These are phyloP conservation scores for Panagrolaimus sp. DNA, from an alignment of 1,140 invertebrate genomes.

Conservation along the genomic window DNA sequence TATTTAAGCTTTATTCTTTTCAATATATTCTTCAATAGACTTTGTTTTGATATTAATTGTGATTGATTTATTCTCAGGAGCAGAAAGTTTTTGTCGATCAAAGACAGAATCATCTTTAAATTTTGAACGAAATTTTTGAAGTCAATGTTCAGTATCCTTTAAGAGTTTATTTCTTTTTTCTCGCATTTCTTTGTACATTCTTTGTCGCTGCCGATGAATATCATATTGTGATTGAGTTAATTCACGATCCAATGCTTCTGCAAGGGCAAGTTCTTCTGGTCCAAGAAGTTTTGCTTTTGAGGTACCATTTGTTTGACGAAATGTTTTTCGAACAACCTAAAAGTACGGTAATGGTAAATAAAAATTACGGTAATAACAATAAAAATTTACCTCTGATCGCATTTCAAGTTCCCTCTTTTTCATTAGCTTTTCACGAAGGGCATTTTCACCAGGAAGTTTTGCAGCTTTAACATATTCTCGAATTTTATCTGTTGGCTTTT, in stretches of 20 bases:
- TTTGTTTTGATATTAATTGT: constrained; percentile 11
- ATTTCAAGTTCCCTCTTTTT: neutral
- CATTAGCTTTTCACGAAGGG: neutral
- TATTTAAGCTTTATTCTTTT: neutral
- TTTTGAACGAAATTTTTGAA: neutral
- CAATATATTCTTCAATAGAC: neutral
- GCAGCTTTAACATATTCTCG: neutral
- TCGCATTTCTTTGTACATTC: neutral
- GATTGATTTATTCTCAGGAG: neutral
- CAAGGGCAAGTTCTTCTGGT: too few species aligned
- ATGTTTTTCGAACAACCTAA: too few species aligned
- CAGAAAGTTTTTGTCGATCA: constrained; percentile 5
- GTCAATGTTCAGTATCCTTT: neutral
- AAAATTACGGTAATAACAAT: too few species aligned
- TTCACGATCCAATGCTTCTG: neutral
- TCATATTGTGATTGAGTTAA: neutral
- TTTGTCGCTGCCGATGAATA: neutral
- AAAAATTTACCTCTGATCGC: neutral
- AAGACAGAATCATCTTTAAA: constrained; percentile 2
- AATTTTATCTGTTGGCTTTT: neutral
- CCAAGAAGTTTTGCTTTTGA: too few species aligned
- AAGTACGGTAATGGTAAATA: too few species aligned
- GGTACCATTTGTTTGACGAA: constrained; percentile 5
- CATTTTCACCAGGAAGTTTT: neutral
- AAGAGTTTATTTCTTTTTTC: neutral